Percentiles rank a stretch among this genome's conserved stretches.
These are phyloP conservation scores for Heliocidaris tuberculata DNA, from an alignment of 35 echinoderm and acorn worm genomes.

Conservation along the genomic window DNA sequence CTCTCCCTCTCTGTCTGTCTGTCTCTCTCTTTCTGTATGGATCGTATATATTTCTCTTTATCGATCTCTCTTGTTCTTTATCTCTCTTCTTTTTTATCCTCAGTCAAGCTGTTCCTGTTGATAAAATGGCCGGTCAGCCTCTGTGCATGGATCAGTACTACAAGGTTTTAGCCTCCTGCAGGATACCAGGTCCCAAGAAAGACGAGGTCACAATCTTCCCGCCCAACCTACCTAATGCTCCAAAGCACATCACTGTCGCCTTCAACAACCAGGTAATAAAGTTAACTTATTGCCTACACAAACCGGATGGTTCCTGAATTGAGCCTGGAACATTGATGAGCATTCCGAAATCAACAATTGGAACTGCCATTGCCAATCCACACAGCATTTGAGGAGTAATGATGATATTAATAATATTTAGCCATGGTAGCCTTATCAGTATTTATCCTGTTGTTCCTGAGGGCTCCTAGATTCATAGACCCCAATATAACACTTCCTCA, in stretches of 20 bases:
- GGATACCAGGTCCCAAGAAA: conserved; percentile 82
- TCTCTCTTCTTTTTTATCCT: conserved; percentile 15
- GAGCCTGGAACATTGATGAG: background rate
- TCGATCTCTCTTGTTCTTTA: background rate
- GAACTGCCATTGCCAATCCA: background rate
- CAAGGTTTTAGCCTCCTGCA: conserved; percentile 84
- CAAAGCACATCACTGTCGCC: conserved; percentile 81
- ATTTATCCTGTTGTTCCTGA: too few species aligned
- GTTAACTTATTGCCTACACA: background rate
- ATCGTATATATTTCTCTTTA: too few species aligned
- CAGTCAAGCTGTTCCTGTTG: conserved; percentile 83
- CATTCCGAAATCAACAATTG: background rate
- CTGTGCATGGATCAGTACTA: conserved; percentile 98
- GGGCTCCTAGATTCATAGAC: too few species aligned
- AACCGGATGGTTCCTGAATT: background rate
- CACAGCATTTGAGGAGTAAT: too few species aligned
- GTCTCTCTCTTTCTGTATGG: background rate
- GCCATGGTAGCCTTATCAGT: too few species aligned
- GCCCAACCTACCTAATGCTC: conserved; percentile 70
- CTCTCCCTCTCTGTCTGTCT: background rate
- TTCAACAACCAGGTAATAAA: conserved; percentile 90
- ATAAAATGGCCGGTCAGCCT: conserved; percentile 78
- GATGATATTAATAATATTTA: too few species aligned
- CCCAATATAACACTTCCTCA: too few species aligned
- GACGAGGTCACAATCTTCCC: conserved; percentile 68